Evolutionary conservation across 1,140 invertebrate genomes (phyloP), one percentile per base, ranked within the genome.

Genomic region (Idris sp.): DNA sequence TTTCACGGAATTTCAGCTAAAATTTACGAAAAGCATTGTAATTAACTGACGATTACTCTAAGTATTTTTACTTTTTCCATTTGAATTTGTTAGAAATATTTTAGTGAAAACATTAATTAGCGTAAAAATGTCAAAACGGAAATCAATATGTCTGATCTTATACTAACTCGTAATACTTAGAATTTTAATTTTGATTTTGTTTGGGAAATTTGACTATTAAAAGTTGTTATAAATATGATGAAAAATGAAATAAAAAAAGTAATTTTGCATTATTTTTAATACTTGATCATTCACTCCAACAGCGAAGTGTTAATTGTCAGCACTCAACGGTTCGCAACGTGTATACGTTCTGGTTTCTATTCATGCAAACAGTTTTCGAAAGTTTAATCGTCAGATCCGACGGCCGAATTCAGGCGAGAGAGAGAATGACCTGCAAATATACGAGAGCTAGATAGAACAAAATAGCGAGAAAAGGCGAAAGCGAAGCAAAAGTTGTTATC

Each of bases 311-410:
- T 81, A 83, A 83, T 83, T 83, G 80, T 81, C 77, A 80, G 81
- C 79, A 74, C 79, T 82, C 80, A 78, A 65, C 74, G 41, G 58
- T 76, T 72, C 64, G 71, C 74, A 64, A 75, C 62, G 74, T 78
- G 73, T 75, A 76, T 73, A 73, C 74, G 71, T 76, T 75, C 72
- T 74, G 77, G 80, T 77, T 79, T 78, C 81, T 83, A 82, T 83
- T 82, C 81, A 83, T 83, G 82, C 81, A 82, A 83, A 83, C 81
- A 80, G 82, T 83, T 83, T 83, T 83, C 80, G 81, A 81, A 83
- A 83, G 81, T 83, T 83, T 83, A 81, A 83, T 83, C 81, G 80
- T 77, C 76, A 81, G 80, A 79, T 82, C 79, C 80, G 76, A 76
- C 72, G 68, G 78, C 28, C 68, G 68, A 78, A 77, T 80, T 79